Evolutionary conservation across 2,888 invertebrate genomes (phyloP), one percentile per base, ranked within the genome.

Genomic region (Melolontha melolontha): DNA sequence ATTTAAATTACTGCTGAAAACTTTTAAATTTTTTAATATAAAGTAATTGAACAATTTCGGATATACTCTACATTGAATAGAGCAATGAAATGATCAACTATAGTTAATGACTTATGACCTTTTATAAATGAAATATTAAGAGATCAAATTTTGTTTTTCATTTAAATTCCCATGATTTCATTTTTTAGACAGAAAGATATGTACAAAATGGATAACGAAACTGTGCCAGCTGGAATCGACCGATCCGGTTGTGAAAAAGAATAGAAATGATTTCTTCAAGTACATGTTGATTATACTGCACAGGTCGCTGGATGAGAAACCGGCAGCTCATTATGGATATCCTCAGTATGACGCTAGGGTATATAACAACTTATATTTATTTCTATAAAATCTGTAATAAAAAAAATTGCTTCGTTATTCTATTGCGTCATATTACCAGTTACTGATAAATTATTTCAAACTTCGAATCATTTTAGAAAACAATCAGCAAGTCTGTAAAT

Each of bases 241-340:
- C 14, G 84, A 85, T 71, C 72, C 83, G 1, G 80, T 80, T 27
- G 86, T 86, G 0, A 88, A 87, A 74, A 83, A 80, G 69, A 84
- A 87, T 74, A 83, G 87, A 34, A 88, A 87, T 73, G 79, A 79
- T 6, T 89, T 88, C 75, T 84, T 88, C 75, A 82, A 83, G 47
- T 88, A 87, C 71, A 84, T 86, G 76, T 73, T 88, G 57, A 78
- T 78, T 14, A 77, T 83, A 39, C 71, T 84, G 64, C 77, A 80
- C 59, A 79, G 78, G 62, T 80, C 79, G 1, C 72, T 79, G 1
- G 70, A 77, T 50, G 77, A 77, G 63, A 73, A 47, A 10, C 74
- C 74, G 6, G 64, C 63, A 22, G 67, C 69, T 11, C 74, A 75
- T 14, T 50, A 62, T 27, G 77, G 77, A 27, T 77, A 75, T 69